Conservation (phyloP, 2,113 vertebrate species). For the Ciconia maguari region DNA sequence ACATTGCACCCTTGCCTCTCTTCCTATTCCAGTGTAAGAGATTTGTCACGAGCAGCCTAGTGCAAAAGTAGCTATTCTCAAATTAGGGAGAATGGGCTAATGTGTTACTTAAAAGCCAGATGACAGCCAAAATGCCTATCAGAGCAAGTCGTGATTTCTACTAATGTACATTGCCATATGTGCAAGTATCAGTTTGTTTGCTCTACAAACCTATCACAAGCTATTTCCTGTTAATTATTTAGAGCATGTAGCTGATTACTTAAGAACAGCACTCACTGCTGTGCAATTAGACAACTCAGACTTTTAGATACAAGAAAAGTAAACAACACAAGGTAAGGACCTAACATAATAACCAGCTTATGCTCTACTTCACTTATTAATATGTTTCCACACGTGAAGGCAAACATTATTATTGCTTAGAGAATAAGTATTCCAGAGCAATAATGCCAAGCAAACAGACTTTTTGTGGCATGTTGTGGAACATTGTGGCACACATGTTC, state of each 20-base stretch:
- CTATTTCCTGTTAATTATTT: conserved; percentile 31
- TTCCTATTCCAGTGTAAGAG: background rate
- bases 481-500: background rate
- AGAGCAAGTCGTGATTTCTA: background rate
- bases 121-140: background rate
- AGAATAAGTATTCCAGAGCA: conserved; percentile 13
- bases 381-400: background rate
- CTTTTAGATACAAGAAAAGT: background rate
- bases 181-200: background rate
- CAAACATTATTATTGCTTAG: background rate
- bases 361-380: background rate
- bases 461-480: too few relatives aligned
- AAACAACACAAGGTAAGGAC: background rate
- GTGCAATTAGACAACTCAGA: background rate
- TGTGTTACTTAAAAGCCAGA: background rate
- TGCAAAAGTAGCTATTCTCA: background rate
- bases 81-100: background rate
- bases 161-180: background rate
- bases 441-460: conserved; percentile 14
- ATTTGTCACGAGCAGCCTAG: accelerated
- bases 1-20: background rate
- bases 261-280: background rate
- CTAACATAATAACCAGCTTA: background rate
- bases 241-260: background rate
- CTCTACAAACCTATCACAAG: background rate